Conservation (phyloP, 2,797 vertebrate genomes). For the Etheostoma perlongum region DNA sequence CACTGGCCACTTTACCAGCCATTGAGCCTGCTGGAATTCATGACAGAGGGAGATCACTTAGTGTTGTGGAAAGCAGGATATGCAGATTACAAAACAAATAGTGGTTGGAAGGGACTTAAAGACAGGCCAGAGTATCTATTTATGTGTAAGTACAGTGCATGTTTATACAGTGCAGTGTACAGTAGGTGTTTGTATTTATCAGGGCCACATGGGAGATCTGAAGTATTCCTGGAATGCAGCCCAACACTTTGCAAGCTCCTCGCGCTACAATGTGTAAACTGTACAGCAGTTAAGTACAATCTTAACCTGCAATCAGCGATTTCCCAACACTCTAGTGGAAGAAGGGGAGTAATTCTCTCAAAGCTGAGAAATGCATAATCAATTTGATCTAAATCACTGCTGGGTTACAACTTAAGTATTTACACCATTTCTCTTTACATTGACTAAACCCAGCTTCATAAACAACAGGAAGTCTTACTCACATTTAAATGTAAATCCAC, state of each 20-base stretch:
- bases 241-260: slow-evolving; percentile 62
- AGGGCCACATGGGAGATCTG: slow-evolving; percentile 70
- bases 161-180: slow-evolving; percentile 51
- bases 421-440: slow-evolving; percentile 29
- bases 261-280: slow-evolving; percentile 62
- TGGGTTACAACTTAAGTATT: slow-evolving; percentile 28
- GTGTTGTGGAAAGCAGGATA: slow-evolving; percentile 11
- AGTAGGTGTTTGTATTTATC: slow-evolving; percentile 68
- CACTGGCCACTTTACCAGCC: neutral
- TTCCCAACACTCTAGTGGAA: slow-evolving; percentile 52
- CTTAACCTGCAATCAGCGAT: slow-evolving; percentile 56
- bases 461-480: slow-evolving; percentile 13
- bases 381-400: slow-evolving; percentile 56
- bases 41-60: slow-evolving; percentile 14
- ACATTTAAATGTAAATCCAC: slow-evolving; percentile 6
- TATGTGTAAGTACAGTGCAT: slow-evolving; percentile 39
- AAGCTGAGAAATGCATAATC: slow-evolving; percentile 47
- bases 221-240: slow-evolving; percentile 78
- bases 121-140: slow-evolving; percentile 45
- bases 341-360: slow-evolving; percentile 37
- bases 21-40: slow-evolving; percentile 2
- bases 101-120: neutral
- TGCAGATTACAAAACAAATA: slow-evolving; percentile 29
- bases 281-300: slow-evolving; percentile 55
- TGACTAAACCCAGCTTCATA: slow-evolving; percentile 16